Percentiles rank a stretch among this genome's conserved stretches.
phyloP scores from a whole-genome alignment of 2,113 vertebrate genomes.

The Gymnogyps californianus region DNA sequence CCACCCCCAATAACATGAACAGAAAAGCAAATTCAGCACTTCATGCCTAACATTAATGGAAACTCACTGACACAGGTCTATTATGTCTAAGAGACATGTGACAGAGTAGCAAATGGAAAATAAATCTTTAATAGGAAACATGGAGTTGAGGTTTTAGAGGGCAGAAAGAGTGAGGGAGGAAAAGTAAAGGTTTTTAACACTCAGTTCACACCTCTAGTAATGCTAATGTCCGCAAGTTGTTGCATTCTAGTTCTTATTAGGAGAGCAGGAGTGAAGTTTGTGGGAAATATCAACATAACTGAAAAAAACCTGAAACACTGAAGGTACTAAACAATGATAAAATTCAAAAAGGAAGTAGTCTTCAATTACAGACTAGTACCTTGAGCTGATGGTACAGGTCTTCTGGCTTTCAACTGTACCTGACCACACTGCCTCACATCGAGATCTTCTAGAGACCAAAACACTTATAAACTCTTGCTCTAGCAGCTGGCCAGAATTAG shows the following conservation, averaged over 20 bases:
- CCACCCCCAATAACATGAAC: background rate
- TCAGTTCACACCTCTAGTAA: background rate
- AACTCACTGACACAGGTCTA: background rate
- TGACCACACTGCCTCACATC: background rate
- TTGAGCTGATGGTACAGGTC: background rate
- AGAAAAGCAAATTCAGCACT: background rate
- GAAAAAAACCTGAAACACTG: background rate
- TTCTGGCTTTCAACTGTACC: background rate
- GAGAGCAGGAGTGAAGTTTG: background rate
- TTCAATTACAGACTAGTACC: background rate
- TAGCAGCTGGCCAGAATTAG: background rate
- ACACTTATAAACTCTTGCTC: background rate
- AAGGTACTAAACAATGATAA: background rate
- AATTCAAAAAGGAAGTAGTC: background rate
- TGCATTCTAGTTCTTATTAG: background rate
- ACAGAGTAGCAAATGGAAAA: background rate
- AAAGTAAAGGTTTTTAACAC: background rate
- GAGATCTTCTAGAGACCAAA: background rate
- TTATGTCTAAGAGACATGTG: background rate
- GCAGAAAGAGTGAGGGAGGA: background rate
- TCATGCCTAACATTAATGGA: background rate
- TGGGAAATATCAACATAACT: background rate
- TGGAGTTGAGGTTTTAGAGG: background rate
- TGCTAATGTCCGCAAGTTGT: background rate
- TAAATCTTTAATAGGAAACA: background rate